Percentiles rank a stretch among this genome's conserved stretches.
Evolutionary conservation across 2,888 invertebrate genomes (phyloP).

Genomic region (Rhyacophila evoluta): DNA sequence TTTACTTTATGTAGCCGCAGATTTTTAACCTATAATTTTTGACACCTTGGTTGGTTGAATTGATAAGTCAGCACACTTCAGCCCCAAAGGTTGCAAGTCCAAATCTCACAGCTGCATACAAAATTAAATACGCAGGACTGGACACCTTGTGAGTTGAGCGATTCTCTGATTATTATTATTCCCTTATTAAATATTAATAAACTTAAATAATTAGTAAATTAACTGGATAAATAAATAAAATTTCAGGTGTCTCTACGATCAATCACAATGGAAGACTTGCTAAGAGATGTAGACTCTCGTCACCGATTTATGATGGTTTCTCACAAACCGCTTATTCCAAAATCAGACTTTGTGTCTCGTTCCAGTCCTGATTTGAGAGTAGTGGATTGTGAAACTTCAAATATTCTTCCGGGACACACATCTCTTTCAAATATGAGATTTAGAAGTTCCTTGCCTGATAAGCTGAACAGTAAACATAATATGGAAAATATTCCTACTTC

Average conservation of each 20-base stretch:
- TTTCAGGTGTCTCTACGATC: conserved; percentile 82
- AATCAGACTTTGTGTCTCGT: conserved; percentile 75
- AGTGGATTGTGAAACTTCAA: conserved; percentile 51
- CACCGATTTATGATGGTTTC: conserved; percentile 89
- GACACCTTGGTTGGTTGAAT: no score
- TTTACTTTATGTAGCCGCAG: no score
- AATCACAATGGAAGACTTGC: conserved; percentile 90
- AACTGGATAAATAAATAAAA: no score
- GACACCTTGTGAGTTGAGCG: no score
- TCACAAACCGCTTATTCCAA: conserved; percentile 67
- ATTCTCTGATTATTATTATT: no score
- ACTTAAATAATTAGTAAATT: no score
- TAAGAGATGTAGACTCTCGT: conserved; percentile 81
- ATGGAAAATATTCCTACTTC: conserved; percentile 30
- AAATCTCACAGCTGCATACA: no score
- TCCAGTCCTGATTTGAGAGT: conserved; percentile 83
- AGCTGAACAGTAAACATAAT: conserved; percentile 56
- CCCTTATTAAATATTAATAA: no score
- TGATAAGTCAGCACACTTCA: no score
- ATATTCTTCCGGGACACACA: neutral
- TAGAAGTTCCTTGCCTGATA: conserved; percentile 71
- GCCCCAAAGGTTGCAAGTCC: no score
- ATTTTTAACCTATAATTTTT: no score
- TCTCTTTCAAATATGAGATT: conserved; percentile 30
- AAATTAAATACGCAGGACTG: no score